Evolutionary conservation across 1,140 invertebrate species (phyloP), one percentile per base, ranked within the genome.

Genomic region (Thaumatotibia leucotreta): DNA sequence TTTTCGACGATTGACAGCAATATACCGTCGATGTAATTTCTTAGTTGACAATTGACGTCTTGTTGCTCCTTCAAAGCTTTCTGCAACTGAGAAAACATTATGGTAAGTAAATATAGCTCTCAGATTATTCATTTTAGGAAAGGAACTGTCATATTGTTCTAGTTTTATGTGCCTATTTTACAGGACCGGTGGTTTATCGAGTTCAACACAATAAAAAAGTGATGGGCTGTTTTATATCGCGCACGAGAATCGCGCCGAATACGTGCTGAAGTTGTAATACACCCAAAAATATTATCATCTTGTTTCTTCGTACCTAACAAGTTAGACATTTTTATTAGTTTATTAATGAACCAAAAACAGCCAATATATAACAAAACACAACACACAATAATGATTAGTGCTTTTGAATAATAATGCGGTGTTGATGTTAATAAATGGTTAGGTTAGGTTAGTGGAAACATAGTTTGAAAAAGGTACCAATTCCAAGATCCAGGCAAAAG

Each of bases 1-100:
- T 98, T 98, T 85, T 99, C 98, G 17, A 99, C 95, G 72, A 99
- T 98, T 66, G 97, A 97, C 52, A 98, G 91, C 33, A 99, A 92
- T 67, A 99, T 98, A 22, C 95, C 96, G 86, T 99, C 98, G 54
- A 99, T 98, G 90, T 99, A 99, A 61, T 95, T 92, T 77, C 97
- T 93, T n/a, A 99, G 93, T 86, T 98, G 96, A 29, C 94, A 92
- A 85, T 98, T 99, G 2, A 97, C 97, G 80, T 99, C 97, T 87
- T 98, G 97, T 79, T 98, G 97, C 88, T 99, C 97, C 81, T 97
- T 97, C 68, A 98, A 92, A 61, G 96, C 96, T 84, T 95, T 94
- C 91, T 96, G 96, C 70, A 98, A 93, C 98, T 99, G 91, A 66
- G 92, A 92, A 65, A 45, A 45, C 6, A 45, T 0, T n/a, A 39